These are phyloP conservation scores for Teleiodes luculella DNA, from an alignment of 2,888 invertebrate genomes.

Conservation along the genomic window DNA sequence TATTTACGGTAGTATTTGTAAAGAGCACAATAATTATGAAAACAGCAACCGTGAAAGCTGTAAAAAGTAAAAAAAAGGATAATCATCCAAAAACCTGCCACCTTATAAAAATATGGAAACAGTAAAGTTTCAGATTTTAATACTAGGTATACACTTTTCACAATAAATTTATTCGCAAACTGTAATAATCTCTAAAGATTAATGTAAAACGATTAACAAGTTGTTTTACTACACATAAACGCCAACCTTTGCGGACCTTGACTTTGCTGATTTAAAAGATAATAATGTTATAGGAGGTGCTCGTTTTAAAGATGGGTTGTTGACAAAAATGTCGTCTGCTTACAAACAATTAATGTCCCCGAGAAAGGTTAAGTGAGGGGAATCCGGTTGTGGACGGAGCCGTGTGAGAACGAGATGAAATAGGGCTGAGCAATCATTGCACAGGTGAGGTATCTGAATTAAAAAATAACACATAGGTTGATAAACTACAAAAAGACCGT, in stretches of 20 bases:
- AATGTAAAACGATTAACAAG: not conserved
- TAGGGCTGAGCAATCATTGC: slow-evolving; percentile 4
- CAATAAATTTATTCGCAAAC: too few relatives aligned
- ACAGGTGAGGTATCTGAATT: not conserved
- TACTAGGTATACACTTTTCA: too few relatives aligned
- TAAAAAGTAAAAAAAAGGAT: too few relatives aligned
- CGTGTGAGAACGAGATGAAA: not conserved
- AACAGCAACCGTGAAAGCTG: too few relatives aligned
- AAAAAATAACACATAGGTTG: not conserved
- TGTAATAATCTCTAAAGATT: not conserved
- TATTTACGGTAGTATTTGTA: too few relatives aligned
- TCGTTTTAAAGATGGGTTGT: slow-evolving; percentile 1
- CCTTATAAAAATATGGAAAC: too few relatives aligned
- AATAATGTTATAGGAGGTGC: not conserved
- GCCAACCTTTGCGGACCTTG: not conserved
- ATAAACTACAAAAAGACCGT: too few relatives aligned
- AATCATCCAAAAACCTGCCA: too few relatives aligned
- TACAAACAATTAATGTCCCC: slow-evolving; percentile 4
- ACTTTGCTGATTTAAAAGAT: not conserved
- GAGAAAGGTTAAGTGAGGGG: slow-evolving; percentile 1
- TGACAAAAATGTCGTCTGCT: slow-evolving; percentile 16
- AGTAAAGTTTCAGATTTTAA: too few relatives aligned
- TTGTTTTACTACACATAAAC: not conserved
- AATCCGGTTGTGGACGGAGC: slow-evolving; percentile 13
- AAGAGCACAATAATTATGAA: too few relatives aligned